Evolutionary conservation across 1,140 invertebrate species (phyloP).

Genomic region (Drosophila pectinifera): DNA sequence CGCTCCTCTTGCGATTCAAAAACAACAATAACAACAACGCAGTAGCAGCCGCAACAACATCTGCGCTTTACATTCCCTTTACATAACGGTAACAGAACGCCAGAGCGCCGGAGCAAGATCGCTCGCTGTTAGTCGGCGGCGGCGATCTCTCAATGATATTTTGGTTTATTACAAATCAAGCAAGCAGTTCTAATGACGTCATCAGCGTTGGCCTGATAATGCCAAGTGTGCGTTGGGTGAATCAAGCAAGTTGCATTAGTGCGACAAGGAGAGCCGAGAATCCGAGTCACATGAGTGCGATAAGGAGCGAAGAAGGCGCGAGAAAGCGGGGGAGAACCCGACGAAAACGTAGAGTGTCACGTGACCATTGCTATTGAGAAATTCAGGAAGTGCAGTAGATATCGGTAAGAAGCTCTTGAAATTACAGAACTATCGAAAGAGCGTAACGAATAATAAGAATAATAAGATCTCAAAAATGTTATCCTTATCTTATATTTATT

Average conservation of each 20-base stretch:
- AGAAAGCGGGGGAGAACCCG: not conserved
- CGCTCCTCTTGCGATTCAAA: slow-evolving; percentile 63
- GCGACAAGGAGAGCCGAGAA: slow-evolving; percentile 18
- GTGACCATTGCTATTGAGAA: not conserved
- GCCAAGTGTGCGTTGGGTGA: slow-evolving; percentile 2
- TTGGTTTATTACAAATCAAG: slow-evolving; percentile 15
- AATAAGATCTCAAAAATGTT: too few species aligned
- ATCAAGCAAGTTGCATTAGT: slow-evolving; percentile 12
- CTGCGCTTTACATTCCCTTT: slow-evolving; percentile 43
- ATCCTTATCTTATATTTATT: too few species aligned
- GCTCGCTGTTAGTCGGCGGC: slow-evolving; percentile 6
- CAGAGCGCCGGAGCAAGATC: not conserved
- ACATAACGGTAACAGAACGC: slow-evolving; percentile 42
- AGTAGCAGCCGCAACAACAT: slow-evolving; percentile 6
- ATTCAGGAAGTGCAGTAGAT: slow-evolving; percentile 1
- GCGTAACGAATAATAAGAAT: too few species aligned
- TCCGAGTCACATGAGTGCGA: slow-evolving; percentile 42
- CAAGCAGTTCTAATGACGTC: slow-evolving; percentile 21
- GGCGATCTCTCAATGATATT: slow-evolving; percentile 23
- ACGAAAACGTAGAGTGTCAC: not conserved
- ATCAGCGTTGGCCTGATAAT: slow-evolving; percentile 21
- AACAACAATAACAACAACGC: slow-evolving; percentile 22
- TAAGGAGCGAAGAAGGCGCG: slow-evolving; percentile 7
- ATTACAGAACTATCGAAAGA: not conserved
- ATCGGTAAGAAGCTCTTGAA: not conserved